Evolutionary conservation across 2,797 vertebrate genomes (phyloP).

Genomic region (Euthynnus affinis): DNA sequence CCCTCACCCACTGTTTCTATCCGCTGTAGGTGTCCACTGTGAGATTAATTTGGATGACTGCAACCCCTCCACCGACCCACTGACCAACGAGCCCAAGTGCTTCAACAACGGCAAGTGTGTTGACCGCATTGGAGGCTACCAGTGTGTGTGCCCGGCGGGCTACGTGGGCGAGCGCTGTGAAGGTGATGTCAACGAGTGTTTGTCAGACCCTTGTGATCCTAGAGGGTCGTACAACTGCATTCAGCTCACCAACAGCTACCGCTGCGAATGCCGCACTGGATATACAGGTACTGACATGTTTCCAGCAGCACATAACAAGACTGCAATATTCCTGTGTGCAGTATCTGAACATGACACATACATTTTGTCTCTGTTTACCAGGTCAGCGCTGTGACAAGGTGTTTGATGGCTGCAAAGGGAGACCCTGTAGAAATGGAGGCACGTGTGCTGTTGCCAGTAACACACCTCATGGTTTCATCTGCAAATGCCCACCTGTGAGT

Average conservation of each 20-base stretch:
- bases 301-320: neutral
- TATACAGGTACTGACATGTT: conserved; percentile 88
- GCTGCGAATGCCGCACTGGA: conserved; percentile 95
- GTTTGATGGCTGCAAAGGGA: conserved; percentile 93
- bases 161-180: conserved; percentile 98
- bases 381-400: conserved; percentile 95
- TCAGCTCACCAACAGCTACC: conserved; percentile 96
- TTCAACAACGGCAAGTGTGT: conserved; percentile 96
- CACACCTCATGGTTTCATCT: conserved; percentile 92
- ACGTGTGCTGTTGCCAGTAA: conserved; percentile 94
- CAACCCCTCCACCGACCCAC: conserved; percentile 89
- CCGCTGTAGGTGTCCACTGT: conserved; percentile 92
- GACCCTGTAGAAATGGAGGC: conserved; percentile 93
- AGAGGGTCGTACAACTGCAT: conserved; percentile 97
- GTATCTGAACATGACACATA: neutral
- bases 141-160: conserved; percentile 92
- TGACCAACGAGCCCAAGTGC: conserved; percentile 94
- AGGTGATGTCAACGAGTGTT: conserved; percentile 97
- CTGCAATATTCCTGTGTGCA: neutral
- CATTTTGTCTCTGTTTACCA: conserved; percentile 64
- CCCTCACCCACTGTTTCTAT: conserved; percentile 4
- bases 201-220: conserved; percentile 96
- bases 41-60: conserved; percentile 98
- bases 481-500: conserved; percentile 93
- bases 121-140: conserved; percentile 96